Conservation (phyloP, 2,888 invertebrate genomes). For the Caradrina clavipalpis region DNA sequence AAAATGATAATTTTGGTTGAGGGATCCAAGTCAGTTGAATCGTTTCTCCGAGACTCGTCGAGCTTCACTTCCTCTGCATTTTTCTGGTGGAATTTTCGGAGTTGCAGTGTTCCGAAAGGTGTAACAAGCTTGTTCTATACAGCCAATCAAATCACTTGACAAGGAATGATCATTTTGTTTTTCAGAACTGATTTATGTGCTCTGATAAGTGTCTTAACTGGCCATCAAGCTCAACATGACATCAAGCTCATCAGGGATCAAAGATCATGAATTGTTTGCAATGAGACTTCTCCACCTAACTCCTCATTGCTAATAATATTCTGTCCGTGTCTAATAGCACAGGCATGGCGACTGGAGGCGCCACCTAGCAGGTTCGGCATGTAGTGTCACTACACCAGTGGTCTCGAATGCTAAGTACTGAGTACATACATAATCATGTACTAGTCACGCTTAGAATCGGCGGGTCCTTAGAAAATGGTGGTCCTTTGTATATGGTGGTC, state of each 20-base stretch:
- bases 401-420: constrained; percentile 48
- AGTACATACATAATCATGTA: constrained; percentile 30
- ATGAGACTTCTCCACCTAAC: constrained; percentile 31
- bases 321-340: constrained; percentile 48
- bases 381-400: constrained; percentile 24
- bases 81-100: too few species aligned
- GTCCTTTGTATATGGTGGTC: constrained; percentile 50
- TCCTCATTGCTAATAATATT: constrained; percentile 46
- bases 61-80: too few species aligned
- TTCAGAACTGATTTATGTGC: too few species aligned
- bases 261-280: neutral
- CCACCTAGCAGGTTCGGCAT: constrained; percentile 52
- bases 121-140: too few species aligned
- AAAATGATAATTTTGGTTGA: too few species aligned
- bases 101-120: too few species aligned
- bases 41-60: too few species aligned
- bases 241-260: neutral
- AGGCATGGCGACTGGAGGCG: constrained; percentile 55
- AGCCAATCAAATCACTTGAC: too few species aligned
- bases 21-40: too few species aligned
- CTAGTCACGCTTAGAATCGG: constrained; percentile 17
- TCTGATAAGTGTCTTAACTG: too few species aligned
- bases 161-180: too few species aligned
- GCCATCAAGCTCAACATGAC: too few species aligned
- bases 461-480: constrained; percentile 45